Base-by-base conservation (phyloP, 2,888 invertebrate species). In the Cremastinae sp. region DNA sequence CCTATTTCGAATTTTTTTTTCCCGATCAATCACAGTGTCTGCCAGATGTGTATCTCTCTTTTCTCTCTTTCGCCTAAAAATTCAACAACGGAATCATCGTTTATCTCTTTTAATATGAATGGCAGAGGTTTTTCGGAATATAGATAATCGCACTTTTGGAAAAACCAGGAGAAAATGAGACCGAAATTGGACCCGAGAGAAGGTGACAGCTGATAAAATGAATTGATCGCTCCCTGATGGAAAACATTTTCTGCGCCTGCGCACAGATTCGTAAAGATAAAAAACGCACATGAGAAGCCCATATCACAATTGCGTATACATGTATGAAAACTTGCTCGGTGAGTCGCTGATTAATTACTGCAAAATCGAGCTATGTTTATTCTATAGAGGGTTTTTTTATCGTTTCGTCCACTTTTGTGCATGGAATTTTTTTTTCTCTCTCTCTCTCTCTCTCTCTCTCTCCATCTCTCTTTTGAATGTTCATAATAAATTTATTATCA, bases 151-250 rank as follows among this genome's bases (percentile, higher is more conserved):
- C 28, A 45, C 7, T 16, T 37, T 62, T 71, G 20, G 12, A 18
- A 53, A 41, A 28, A 64, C 35, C 8, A 53, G 47, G 20, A 47
- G 9, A 37, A 22, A n/a, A 49, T 14, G 35, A 49, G 28, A 9
- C 28, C 12, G 37, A 28, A 16, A 80, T 80, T 71, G 71, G 62
- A 64, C 80, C 80, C 79, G 71, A 70, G 80, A 77, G 80, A 78
- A 80, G 71, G 78, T 78, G 75, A 65, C 75, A 64, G 71, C 70
- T 78, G 80, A 80, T 80, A 80, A 79, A 80, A 78, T 75, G 55
- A 79, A 80, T 79, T 78, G 75, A 80, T 80, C 59, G 71, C 72
- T 74, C 78, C 76, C 80, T 64, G 37, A 73, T 78, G 79, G 77
- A 56, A 75, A 56, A 75, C 70, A 70, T 66, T 65, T 69, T 61